Evolutionary conservation across 2,797 vertebrate genomes (phyloP), one percentile per base, ranked within the genome.

Genomic region (Eidolon dupreanum): DNA sequence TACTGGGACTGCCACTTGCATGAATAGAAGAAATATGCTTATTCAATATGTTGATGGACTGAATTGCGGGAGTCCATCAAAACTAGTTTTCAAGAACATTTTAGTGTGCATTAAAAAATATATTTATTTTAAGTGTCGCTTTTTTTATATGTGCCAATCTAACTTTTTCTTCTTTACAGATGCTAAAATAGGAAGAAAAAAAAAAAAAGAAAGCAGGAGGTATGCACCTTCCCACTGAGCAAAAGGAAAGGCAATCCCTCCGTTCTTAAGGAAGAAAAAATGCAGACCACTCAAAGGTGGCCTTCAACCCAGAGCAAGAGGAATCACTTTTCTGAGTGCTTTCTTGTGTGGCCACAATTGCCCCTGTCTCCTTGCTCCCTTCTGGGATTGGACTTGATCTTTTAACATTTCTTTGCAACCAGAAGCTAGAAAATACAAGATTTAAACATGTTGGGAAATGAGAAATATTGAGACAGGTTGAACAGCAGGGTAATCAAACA

Each of bases 401-500:
- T 95, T 95, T 53, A 82, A 74, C 26, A 57, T 36, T 93, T 93
- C 46, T 96, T 88, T 96, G 75, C 77, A 66, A 77, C 3, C 36
- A 86, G 51, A 55, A 90, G 55, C 38, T 96, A 22, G 90, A 95
- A 94, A 97, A 92, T 65, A 88, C 6, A 46, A 63, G 24, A 71
- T 85, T 92, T 75, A 90, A 73, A 46, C 5, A 2, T n/a, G 59
- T 49, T 49, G n/a, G 73, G 81, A 83, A 93, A 79, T 43, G 51
- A 90, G 46, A 41, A 28, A 19, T 70, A 79, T 43, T 57, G 86
- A 96, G 57, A 55, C 9, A 20, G 57, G 81, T 75, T 92, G 84
- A 96, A 61, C 41, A 95, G 88, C 41, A 20, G 86, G 63, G 63
- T 74, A 88, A 71, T 93, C 68, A 55, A 91, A 93, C 57, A 96